Evolutionary conservation across 1,140 invertebrate species (phyloP).

Genomic region (Monomorium pharaonis): DNA sequence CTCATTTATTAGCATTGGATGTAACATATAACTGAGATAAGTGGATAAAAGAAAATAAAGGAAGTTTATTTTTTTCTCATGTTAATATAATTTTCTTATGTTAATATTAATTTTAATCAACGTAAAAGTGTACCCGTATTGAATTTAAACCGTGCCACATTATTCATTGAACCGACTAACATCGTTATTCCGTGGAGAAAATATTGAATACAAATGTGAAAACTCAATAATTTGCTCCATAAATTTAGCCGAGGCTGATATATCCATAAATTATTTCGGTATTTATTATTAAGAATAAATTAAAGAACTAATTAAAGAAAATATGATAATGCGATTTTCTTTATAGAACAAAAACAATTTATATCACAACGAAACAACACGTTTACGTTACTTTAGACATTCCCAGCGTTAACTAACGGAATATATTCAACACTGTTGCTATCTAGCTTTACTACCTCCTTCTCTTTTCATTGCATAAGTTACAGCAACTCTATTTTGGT

Average conservation of each 20-base stretch:
- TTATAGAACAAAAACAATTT: background rate
- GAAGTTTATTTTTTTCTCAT: background rate
- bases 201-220: background rate
- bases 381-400: background rate
- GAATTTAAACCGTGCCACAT: slow-evolving; percentile 12
- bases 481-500: slow-evolving; percentile 14
- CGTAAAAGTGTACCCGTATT: background rate
- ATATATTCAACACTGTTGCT: background rate
- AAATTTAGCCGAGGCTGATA: background rate
- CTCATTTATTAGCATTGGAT: background rate
- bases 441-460: background rate
- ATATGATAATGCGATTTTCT: background rate
- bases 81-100: too few species aligned
- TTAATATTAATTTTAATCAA: slow-evolving; percentile 17
- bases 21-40: background rate
- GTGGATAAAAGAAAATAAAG: background rate
- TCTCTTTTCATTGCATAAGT: background rate
- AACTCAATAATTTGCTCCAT: background rate
- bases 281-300: too few species aligned
- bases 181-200: background rate
- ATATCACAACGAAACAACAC: background rate
- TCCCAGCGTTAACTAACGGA: background rate
- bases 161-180: background rate
- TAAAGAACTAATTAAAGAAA: slow-evolving; percentile 10
- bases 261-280: background rate